A percentile compares a stretch with the other conserved stretches of the same genome.
Evolutionary conservation across 2,797 vertebrate genomes (phyloP).

Genomic region (Myotis planiceps): DNA sequence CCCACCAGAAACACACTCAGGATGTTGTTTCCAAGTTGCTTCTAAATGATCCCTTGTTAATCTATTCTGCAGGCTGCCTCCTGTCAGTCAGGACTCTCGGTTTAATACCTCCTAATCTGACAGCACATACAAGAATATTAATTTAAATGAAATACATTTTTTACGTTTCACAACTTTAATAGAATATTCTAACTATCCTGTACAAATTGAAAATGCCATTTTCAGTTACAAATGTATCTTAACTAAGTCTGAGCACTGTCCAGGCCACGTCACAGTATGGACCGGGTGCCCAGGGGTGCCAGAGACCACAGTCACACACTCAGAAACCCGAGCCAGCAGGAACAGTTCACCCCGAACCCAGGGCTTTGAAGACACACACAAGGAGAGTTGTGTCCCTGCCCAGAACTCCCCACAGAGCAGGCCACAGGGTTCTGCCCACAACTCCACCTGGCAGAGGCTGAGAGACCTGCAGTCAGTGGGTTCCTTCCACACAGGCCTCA

Average conservation of each 20-base stretch:
- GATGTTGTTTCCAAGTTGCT: background rate
- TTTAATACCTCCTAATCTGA: background rate
- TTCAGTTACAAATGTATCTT: slow-evolving; percentile 95
- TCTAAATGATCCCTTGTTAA: background rate
- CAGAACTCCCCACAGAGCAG: slow-evolving; percentile 50
- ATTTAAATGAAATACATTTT: background rate
- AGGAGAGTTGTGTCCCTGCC: background rate
- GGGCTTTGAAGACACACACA: slow-evolving; percentile 75
- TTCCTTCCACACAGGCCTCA: background rate
- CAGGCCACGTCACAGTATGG: slow-evolving; percentile 85
- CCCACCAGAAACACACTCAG: background rate
- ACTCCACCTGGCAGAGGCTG: background rate
- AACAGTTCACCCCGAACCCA: slow-evolving; percentile 69
- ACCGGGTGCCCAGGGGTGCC: slow-evolving; percentile 80
- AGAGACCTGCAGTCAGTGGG: background rate
- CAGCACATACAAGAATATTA: background rate
- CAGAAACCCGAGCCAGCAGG: slow-evolving; percentile 72
- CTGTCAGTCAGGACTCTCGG: background rate
- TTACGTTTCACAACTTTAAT: slow-evolving; percentile 96
- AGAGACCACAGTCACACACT: slow-evolving; percentile 65
- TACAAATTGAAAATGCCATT: slow-evolving; percentile 96
- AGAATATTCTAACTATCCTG: slow-evolving; percentile 97
- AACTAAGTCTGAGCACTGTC: slow-evolving; percentile 94
- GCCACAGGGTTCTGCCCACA: slow-evolving; percentile 71
- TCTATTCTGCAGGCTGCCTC: background rate